These are phyloP conservation scores for Pachyseris speciosa DNA, from an alignment of 64 coral and sea anemone species.

Conservation along the genomic window DNA sequence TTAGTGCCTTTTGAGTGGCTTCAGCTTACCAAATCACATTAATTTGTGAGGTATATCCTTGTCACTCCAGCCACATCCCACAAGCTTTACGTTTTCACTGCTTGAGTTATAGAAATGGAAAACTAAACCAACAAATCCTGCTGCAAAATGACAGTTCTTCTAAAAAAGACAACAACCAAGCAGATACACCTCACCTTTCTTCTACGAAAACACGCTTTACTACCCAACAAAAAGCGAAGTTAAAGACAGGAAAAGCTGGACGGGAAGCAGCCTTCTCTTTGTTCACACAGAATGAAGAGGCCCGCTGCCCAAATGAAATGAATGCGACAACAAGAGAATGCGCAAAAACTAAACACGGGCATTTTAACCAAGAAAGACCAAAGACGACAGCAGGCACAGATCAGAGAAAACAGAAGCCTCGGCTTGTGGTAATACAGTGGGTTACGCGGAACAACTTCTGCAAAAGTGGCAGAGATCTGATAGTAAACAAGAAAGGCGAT, in stretches of 20 bases:
- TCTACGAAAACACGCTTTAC: neutral
- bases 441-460: neutral
- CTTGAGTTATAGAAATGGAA: too few relatives aligned
- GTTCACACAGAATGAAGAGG: neutral
- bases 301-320: neutral
- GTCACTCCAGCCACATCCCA: too few relatives aligned
- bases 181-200: neutral
- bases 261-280: neutral
- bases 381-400: neutral
- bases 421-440: neutral
- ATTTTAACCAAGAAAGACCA: neutral
- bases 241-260: neutral
- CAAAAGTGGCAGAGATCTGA: neutral
- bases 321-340: neutral
- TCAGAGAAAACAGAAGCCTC: neutral
- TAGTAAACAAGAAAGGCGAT: neutral
- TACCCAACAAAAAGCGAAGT: neutral
- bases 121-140: neutral
- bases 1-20: too few relatives aligned
- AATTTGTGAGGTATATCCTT: too few relatives aligned
- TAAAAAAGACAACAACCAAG: neutral
- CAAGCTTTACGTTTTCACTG: too few relatives aligned
- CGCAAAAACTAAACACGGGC: neutral
- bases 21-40: too few relatives aligned
- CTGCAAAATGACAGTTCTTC: neutral